Conservation (phyloP, 2,113 vertebrate genomes). For the Clarias macrocephalus region DNA sequence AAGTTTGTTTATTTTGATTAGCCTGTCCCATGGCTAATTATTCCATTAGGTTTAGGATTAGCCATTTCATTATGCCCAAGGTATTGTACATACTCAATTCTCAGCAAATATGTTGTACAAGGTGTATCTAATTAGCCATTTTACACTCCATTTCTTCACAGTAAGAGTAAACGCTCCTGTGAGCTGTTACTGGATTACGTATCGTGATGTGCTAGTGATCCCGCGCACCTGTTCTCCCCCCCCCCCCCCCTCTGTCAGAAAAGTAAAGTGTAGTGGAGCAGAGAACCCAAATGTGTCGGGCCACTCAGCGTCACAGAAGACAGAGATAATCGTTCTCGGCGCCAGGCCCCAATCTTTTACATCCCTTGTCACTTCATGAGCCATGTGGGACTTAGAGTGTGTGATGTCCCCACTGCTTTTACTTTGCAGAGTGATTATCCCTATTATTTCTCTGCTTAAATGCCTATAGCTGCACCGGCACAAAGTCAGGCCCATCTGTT, state of each 20-base stretch:
- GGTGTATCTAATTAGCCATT: conserved; percentile 56
- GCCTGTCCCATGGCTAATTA: conserved; percentile 50
- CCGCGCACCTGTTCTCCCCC: conserved; percentile 45
- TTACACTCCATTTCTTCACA: conserved; percentile 59
- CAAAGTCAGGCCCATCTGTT: conserved; percentile 73
- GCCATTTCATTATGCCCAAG: conserved; percentile 48
- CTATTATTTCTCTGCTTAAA: conserved; percentile 62
- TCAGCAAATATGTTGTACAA: conserved; percentile 49
- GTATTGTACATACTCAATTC: conserved; percentile 43
- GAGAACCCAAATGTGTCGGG: conserved; percentile 21
- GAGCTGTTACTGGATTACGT: conserved; percentile 38
- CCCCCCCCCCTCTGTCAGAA: conserved; percentile 22
- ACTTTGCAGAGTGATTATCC: conserved; percentile 63
- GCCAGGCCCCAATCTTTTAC: conserved; percentile 36
- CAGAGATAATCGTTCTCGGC: conserved; percentile 48
- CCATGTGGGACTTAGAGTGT: not conserved
- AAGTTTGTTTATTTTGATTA: conserved; percentile 37
- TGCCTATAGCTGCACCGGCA: conserved; percentile 61
- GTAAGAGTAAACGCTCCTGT: conserved; percentile 48
- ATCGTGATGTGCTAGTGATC: conserved; percentile 40
- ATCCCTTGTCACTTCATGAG: conserved; percentile 15
- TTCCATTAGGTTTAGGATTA: conserved; percentile 45
- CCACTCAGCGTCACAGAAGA: conserved; percentile 12
- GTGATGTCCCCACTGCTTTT: conserved; percentile 7
- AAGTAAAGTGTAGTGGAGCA: conserved; percentile 49